Evolutionary conservation across 2,113 vertebrate genomes (phyloP), one percentile per base, ranked within the genome.

Genomic region (Andinoacara biseriatus): DNA sequence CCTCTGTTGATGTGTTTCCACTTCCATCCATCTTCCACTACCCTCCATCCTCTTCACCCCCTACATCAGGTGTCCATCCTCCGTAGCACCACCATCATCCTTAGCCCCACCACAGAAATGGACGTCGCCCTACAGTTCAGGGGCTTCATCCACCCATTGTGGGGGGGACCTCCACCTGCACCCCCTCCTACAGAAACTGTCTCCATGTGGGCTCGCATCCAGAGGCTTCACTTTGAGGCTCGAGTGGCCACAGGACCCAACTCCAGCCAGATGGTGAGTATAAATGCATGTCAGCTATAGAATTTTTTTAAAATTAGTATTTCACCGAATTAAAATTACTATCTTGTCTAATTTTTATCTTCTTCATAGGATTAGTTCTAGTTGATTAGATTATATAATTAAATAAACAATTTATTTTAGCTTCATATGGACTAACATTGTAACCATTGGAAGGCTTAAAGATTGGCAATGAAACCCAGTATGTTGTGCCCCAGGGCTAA

Each of bases 91-190:
- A 96, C 95, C 80, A 97, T 97, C 92, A 97, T 96, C 46, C 94
- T 97, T 20, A 97, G 94, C 17, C 97, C 97, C 29, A 97, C 96
- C 85, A 95, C 96, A 0, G 97, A 98, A 92, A 97, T 96, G 85
- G 97, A 97, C 0, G 96, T 97, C 31, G 96, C 97, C 3, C 90
- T 98, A 7, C 97, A 97, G 82, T 98, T 97, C 91, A 96, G 96
- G 24, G 97, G 97, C 20, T 98, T 98, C 89, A 95, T 98, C 86
- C 96, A 98, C 84, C 97, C 97, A 0, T 89, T 98, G 88, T 95
- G 96, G 94, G 96, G 95, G 0, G 93, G 95, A 4, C 96, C 96
- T 1, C 93, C 96, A 2, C 94, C 94, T 7, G 89, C 93, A 2
- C 29, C 92, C 67, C 40, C 94, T 74, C 93, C 93, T 14, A 92